These are phyloP conservation scores for Holotrichia oblita DNA, from an alignment of 1,140 invertebrate genomes.

Conservation along the genomic window DNA sequence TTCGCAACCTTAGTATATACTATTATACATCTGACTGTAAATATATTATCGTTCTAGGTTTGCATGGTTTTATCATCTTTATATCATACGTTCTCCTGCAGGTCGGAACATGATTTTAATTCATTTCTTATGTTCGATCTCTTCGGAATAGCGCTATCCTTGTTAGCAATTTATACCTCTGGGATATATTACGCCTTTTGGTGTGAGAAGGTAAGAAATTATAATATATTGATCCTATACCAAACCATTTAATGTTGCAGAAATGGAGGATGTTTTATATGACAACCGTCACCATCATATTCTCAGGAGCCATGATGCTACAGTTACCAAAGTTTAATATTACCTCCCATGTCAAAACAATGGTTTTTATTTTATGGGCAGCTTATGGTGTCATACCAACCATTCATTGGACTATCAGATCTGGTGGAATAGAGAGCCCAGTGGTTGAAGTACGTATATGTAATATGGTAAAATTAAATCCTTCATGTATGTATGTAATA, in stretches of 20 bases:
- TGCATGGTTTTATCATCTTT: conserved; percentile 93
- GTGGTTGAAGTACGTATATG: conserved; percentile 77
- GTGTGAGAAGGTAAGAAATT: conserved; percentile 83
- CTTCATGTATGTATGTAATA: too few species aligned
- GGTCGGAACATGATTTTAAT: conserved; percentile 86
- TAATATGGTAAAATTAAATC: too few species aligned
- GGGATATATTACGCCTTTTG: conserved; percentile 98
- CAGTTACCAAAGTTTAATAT: conserved; percentile 81
- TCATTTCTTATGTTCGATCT: conserved; percentile 91
- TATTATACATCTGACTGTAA: too few species aligned
- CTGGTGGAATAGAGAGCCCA: conserved; percentile 86
- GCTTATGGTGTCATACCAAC: conserved; percentile 91
- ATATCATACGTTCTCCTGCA: conserved; percentile 95
- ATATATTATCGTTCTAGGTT: conserved; percentile 77
- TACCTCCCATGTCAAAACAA: conserved; percentile 76
- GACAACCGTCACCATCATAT: conserved; percentile 80
- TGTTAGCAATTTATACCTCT: conserved; percentile 93
- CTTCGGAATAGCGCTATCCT: conserved; percentile 92
- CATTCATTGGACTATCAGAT: conserved; percentile 87
- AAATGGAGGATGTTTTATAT: conserved; percentile 85
- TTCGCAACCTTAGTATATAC: too few species aligned
- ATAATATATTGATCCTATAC: background rate
- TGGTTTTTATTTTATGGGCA: conserved; percentile 86
- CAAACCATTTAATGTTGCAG: conserved; percentile 61
- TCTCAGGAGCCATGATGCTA: conserved; percentile 78